These are phyloP conservation scores for Lasioglossum morio DNA, from an alignment of 2,888 invertebrate species.

Conservation along the genomic window DNA sequence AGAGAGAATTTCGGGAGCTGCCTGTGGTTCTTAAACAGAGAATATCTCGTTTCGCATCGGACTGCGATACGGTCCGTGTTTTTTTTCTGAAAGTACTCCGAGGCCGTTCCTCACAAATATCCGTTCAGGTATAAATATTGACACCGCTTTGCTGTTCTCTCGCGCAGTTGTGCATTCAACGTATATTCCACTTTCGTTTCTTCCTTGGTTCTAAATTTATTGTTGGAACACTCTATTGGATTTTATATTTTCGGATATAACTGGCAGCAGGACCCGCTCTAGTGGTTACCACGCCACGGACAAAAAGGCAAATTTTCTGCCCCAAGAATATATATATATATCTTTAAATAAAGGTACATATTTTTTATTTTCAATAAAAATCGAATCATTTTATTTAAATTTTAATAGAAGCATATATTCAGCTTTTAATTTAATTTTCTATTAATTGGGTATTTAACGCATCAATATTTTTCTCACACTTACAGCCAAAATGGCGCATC, in stretches of 20 bases:
- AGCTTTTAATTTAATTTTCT: too few species aligned
- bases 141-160: neutral
- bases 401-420: too few species aligned
- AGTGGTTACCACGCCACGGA: too few species aligned
- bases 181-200: neutral
- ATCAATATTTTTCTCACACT: too few species aligned
- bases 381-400: too few species aligned
- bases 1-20: constrained; percentile 13
- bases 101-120: neutral
- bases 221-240: neutral
- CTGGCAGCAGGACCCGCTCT: too few species aligned
- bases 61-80: neutral
- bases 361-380: too few species aligned
- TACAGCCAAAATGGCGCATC: too few species aligned
- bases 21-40: neutral
- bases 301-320: too few species aligned
- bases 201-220: neutral
- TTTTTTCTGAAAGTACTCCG: neutral
- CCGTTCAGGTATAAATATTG: neutral
- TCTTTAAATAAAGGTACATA: too few species aligned
- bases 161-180: neutral
- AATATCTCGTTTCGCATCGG: neutral
- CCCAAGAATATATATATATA: too few species aligned
- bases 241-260: neutral
- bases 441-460: too few species aligned